Evolutionary conservation across 2,888 invertebrate species (phyloP), one percentile per base, ranked within the genome.

Genomic region (Auanema sp.): DNA sequence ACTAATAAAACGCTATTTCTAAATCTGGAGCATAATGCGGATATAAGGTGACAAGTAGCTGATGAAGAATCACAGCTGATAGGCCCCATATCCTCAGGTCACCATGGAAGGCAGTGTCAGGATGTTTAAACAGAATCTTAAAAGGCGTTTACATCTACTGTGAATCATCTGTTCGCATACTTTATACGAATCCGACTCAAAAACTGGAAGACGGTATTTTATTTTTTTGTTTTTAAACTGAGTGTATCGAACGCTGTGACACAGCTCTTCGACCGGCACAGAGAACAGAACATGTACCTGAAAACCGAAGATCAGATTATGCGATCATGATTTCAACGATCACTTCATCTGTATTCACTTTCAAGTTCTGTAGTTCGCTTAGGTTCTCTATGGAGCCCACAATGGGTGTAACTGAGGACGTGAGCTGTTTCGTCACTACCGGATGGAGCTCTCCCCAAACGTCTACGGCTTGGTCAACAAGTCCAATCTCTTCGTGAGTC

Each of bases 401-500:
- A 14, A 76, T 61, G 4, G 78, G 74, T 0, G 66, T 70, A 10
- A 77, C 70, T 3, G 62, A n/a, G 33, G 68, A 66, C 16, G 70
- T 74, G 5, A 55, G 25, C 16, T 66, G 66, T 44, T 73, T 56
- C 10, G 69, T 64, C 40, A 68, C 58, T 10, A 76, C 65, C 49
- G 72, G 66, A 41, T 65, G 68, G 60, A 77, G 42, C 8, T 49
- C 43, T 4, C 75, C 74, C 77, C 77, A 78, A 1, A 78, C 56
- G 10, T 69, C 68, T 25, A 79, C 68, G 24, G 65, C 58, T 1
- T 59, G 56, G 10, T 58, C 25, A 2, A 62, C 16, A 6, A 79
- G 23, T 8, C 76, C 77, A 14, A 77, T 76, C 64, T 79, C 79
- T 61, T 79, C 79, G 6, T 60, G 33, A 11, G 79, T 71, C 61